These are phyloP conservation scores for Entomobrya proxima DNA, from an alignment of 2,888 invertebrate species.

Conservation along the genomic window DNA sequence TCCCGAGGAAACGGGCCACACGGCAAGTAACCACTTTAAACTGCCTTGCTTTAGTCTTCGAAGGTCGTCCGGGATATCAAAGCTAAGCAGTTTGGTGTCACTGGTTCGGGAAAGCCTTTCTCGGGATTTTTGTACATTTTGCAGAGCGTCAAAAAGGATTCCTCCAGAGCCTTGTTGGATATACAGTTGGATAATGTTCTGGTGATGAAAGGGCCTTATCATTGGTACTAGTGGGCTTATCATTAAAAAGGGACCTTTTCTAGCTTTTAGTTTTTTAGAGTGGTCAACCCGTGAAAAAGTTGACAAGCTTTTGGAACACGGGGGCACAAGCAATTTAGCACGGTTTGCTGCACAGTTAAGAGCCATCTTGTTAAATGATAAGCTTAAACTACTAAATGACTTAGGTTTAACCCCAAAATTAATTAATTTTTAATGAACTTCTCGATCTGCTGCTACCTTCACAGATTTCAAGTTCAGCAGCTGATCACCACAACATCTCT, in stretches of 20 bases:
- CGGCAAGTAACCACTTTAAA: constrained; percentile 38
- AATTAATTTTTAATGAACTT: no score
- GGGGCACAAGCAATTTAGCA: no score
- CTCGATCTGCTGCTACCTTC: no score
- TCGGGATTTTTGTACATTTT: background rate
- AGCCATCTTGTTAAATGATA: no score
- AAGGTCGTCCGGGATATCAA: constrained; percentile 37
- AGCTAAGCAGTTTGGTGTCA: background rate
- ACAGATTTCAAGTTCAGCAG: no score
- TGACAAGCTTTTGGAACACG: no score
- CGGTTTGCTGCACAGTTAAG: background rate
- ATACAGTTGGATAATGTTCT: constrained; percentile 26
- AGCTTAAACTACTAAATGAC: no score
- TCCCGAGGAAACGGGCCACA: background rate
- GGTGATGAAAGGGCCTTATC: constrained; percentile 17
- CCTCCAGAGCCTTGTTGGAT: constrained; percentile 2
- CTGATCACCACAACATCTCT: no score
- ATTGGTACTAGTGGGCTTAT: no score
- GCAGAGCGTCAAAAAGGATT: constrained; percentile 38
- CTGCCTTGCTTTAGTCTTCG: constrained; percentile 7
- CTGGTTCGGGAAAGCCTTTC: background rate
- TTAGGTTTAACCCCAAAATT: no score
- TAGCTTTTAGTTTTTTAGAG: background rate
- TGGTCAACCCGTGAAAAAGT: no score
- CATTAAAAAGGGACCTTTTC: background rate